A percentile compares a stretch with the other conserved stretches of the same genome.
These are phyloP conservation scores for Oenanthe melanoleuca DNA, from an alignment of 2,113 vertebrate species.

Conservation along the genomic window DNA sequence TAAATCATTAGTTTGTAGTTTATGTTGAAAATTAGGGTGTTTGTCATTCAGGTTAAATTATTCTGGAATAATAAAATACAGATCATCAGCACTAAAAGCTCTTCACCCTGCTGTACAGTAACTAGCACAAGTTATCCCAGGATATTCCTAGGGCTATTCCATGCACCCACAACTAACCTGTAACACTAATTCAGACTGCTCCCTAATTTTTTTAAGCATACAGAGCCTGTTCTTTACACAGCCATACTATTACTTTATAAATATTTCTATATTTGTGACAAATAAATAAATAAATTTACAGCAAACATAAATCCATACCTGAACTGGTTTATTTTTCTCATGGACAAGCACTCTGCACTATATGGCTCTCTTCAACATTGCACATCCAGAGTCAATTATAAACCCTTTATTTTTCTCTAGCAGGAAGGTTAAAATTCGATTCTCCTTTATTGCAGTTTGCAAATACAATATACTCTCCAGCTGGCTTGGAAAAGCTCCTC, in stretches of 20 bases:
- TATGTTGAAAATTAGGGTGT: neutral
- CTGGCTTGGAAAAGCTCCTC: conserved; percentile 13
- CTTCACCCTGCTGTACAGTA: neutral
- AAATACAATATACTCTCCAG: conserved; percentile 17
- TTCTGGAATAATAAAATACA: neutral
- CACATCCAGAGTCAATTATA: neutral
- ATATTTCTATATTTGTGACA: neutral
- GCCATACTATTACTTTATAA: neutral
- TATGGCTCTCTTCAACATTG: neutral
- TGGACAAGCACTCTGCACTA: accelerated
- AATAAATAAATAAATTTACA: neutral
- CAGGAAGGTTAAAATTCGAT: conserved; percentile 41
- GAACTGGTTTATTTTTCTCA: neutral
- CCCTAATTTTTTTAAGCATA: neutral
- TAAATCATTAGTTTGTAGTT: neutral
- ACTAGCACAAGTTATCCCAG: neutral
- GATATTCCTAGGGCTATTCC: neutral
- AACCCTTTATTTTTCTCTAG: conserved; percentile 2
- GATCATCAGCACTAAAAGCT: neutral
- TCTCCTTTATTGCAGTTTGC: conserved; percentile 35
- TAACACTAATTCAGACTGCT: neutral
- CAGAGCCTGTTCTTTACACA: neutral
- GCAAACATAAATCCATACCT: neutral
- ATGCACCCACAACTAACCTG: neutral
- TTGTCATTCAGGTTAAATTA: neutral